Base-by-base conservation (phyloP, 2,888 invertebrate species). In the Eumerus sabulonum region DNA sequence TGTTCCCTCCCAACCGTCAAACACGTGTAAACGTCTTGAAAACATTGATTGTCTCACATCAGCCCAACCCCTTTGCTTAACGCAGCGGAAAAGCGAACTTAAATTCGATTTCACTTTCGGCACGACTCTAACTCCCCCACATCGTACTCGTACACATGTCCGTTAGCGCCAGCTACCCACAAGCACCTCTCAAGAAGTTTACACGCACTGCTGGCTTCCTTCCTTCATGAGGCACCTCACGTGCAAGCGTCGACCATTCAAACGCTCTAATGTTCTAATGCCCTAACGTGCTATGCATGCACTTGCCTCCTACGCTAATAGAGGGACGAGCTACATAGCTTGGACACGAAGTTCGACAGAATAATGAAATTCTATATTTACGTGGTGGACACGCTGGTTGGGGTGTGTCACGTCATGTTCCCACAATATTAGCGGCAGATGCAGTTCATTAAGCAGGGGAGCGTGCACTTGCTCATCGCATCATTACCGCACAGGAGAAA, bases 381-480 rank as follows among this genome's bases (percentile, higher is more conserved):
- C 27, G 27, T 27, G 40, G 18, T 14, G 9, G 38, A 60, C n/a
- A 9, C 1, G n/a, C 40, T n/a, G n/a, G 9, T 45, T 45, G 59
- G 60, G 60, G 79, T 68, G 68, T 77, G 76, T 62, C 62, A 9
- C 16, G 19, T 35, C 62, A 19, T 50, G 60, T 79, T 79, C 79
- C 79, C 79, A 79, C 74, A 79, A 73, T 53, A 48, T 53, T 59
- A 62, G 77, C 57, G 68, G 73, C 63, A 60, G 79, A 79, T 79
- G 53, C 79, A 79, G 74, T 60, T 79, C 79, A 79, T 79, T 79
- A 79, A 68, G 54, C 73, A 68, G 47, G 27, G 76, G 59, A 54
- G 73, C 57, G 27, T 7, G 50, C 68, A 63, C 57, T 56, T 70
- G 70, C 68, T 64, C 59, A 27, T 27, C 27, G 27, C 56, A 19